A percentile compares a stretch with the other conserved stretches of the same genome.
These are phyloP conservation scores for Stercorarius parasiticus DNA, from an alignment of 2,113 vertebrate genomes.

Conservation along the genomic window DNA sequence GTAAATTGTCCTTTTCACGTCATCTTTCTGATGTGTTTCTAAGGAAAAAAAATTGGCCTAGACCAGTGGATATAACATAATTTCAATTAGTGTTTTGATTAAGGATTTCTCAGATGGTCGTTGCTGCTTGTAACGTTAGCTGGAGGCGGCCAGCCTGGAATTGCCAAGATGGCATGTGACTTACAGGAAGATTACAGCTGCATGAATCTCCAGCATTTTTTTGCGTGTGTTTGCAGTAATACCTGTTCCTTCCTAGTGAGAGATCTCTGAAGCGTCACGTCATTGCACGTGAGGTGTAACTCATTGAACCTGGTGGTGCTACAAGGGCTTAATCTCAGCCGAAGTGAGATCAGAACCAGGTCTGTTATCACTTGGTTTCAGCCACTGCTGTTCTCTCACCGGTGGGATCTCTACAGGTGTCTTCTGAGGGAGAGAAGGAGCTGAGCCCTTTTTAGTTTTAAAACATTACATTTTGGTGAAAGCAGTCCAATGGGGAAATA, in stretches of 20 bases:
- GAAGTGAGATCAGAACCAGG: neutral
- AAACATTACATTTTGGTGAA: neutral
- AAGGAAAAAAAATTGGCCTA: neutral
- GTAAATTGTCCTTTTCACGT: neutral
- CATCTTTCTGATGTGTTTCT: neutral
- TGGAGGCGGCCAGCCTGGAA: neutral
- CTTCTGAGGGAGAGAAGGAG: neutral
- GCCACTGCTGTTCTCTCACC: neutral
- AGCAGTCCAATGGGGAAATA: neutral
- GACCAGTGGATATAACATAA: neutral
- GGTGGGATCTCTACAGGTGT: neutral
- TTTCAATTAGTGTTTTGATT: neutral
- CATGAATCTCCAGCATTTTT: neutral
- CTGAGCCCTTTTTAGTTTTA: neutral
- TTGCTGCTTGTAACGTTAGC: neutral
- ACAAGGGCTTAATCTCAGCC: neutral
- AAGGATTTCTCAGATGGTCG: neutral
- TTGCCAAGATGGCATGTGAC: neutral
- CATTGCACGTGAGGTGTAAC: accelerated
- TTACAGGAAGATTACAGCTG: neutral
- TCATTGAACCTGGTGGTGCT: neutral
- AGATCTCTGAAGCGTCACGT: neutral
- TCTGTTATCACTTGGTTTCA: neutral
- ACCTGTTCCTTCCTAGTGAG: neutral
- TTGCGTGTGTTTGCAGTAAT: neutral